Percentiles rank a stretch among this genome's conserved stretches.
These are phyloP conservation scores for Colletes collaris DNA, from an alignment of 2,888 invertebrate species.

Conservation along the genomic window DNA sequence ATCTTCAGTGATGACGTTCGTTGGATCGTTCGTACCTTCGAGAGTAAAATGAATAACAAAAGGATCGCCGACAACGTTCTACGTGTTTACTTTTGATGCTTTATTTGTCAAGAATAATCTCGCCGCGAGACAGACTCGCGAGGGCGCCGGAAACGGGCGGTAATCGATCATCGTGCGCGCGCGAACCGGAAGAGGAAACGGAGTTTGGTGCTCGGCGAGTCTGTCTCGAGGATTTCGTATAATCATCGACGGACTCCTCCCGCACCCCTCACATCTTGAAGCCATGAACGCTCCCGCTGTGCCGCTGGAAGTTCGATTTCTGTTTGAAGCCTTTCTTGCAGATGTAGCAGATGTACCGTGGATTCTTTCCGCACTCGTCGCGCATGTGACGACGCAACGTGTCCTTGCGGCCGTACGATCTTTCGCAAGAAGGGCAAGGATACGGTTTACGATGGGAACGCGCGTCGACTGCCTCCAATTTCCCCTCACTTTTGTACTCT, in stretches of 20 bases:
- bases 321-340: constrained; percentile 88
- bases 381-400: constrained; percentile 90
- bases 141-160: not conserved
- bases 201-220: not conserved
- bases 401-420: constrained; percentile 85
- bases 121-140: not conserved
- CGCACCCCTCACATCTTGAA: constrained; percentile 42
- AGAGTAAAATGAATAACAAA: constrained; percentile 27
- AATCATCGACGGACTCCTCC: not conserved
- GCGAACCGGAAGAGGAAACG: too few species aligned
- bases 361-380: constrained; percentile 90
- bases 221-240: not conserved
- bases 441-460: constrained; percentile 58
- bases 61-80: not conserved
- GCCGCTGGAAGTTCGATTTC: constrained; percentile 82
- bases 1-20: constrained; percentile 12
- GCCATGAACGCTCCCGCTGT: constrained; percentile 74
- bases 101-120: constrained; percentile 30
- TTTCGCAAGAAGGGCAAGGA: constrained; percentile 74
- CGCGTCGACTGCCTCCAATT: not conserved
- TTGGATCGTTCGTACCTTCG: constrained; percentile 9
- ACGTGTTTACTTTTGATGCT: constrained; percentile 6
- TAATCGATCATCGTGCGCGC: not conserved
- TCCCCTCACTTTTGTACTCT: not conserved
- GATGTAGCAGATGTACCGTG: constrained; percentile 88